These are phyloP conservation scores for Platycnemis pennipes DNA, from an alignment of 2,888 invertebrate genomes.

Conservation along the genomic window DNA sequence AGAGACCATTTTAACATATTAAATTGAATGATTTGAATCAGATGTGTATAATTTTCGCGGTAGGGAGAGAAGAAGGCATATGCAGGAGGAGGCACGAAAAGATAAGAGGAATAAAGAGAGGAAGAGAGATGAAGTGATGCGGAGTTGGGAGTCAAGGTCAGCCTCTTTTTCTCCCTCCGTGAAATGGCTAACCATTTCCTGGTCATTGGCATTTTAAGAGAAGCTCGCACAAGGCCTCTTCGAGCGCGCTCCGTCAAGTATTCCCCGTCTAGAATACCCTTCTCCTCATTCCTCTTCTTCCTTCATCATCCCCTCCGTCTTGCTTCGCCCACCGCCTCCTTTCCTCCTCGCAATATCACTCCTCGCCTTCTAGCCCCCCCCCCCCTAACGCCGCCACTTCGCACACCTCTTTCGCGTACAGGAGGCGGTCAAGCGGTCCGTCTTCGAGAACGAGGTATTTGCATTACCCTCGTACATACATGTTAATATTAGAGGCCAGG, in stretches of 20 bases:
- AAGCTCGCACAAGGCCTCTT: constrained; percentile 47
- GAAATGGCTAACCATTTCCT: constrained; percentile 66
- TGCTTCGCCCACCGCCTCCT: not conserved
- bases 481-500: not conserved
- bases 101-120: not conserved
- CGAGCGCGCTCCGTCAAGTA: constrained; percentile 35
- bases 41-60: constrained; percentile 47
- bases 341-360: not conserved
- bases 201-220: constrained; percentile 64
- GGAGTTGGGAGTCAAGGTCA: constrained; percentile 59
- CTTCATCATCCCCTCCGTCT: not conserved
- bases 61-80: constrained; percentile 59
- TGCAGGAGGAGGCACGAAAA: not conserved
- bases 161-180: constrained; percentile 46
- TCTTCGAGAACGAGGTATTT: constrained; percentile 11
- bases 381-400: not conserved
- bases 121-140: constrained; percentile 23
- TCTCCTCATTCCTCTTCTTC: not conserved
- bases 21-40: not conserved
- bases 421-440: not conserved
- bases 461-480: not conserved
- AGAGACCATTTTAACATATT: not conserved
- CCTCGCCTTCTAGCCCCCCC: not conserved
- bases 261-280: constrained; percentile 51
- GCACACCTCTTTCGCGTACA: not conserved